Percentiles rank a stretch among this genome's conserved stretches.
Evolutionary conservation across 2,797 vertebrate species (phyloP).

Genomic region (Columba guinea): DNA sequence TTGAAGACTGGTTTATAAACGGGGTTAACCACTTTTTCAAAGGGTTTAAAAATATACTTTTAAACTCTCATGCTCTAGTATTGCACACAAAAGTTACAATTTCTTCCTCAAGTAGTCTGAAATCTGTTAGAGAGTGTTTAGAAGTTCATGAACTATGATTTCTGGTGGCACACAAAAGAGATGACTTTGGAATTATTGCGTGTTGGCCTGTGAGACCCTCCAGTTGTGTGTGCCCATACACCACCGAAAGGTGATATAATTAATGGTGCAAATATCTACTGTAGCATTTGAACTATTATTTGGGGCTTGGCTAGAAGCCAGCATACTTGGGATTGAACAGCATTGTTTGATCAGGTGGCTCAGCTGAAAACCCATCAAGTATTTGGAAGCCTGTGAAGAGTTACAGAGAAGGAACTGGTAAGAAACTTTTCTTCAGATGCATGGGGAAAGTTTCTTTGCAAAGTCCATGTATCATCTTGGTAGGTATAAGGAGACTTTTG

Average conservation of each 20-base stretch:
- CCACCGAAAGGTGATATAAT: background rate
- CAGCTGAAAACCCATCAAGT: background rate
- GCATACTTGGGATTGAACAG: background rate
- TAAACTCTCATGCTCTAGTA: background rate
- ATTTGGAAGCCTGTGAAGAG: background rate
- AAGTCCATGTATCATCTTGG: background rate
- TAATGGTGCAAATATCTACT: background rate
- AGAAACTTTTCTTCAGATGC: background rate
- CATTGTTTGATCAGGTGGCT: background rate
- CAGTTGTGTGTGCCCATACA: background rate
- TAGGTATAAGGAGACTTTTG: background rate
- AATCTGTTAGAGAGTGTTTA: background rate
- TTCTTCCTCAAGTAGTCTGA: background rate
- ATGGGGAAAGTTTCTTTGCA: background rate
- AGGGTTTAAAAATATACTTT: background rate
- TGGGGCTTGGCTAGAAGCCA: background rate
- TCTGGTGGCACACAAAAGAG: background rate
- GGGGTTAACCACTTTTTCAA: accelerated
- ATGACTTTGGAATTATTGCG: background rate
- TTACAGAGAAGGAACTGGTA: background rate
- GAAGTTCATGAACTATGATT: background rate
- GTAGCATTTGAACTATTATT: background rate
- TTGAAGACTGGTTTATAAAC: background rate
- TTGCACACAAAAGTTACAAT: accelerated
- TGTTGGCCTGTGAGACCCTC: background rate